These are phyloP conservation scores for Masnerella sp. DNA, from an alignment of 2,888 invertebrate species.

Conservation along the genomic window DNA sequence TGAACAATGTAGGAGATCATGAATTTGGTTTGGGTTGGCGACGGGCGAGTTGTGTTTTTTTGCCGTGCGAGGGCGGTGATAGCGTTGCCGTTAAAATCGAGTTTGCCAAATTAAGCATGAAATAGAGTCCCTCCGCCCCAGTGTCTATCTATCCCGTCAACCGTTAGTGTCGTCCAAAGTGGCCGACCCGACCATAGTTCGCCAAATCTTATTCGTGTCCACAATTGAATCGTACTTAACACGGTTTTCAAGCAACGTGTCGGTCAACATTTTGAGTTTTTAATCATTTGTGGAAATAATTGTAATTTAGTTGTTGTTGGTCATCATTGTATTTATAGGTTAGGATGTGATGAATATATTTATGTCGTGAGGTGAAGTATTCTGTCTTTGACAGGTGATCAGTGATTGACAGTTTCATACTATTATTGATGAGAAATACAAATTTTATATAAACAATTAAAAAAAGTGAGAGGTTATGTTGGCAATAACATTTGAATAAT, in stretches of 20 bases:
- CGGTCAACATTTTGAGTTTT: too few species aligned
- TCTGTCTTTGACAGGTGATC: too few species aligned
- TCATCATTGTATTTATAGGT: too few species aligned
- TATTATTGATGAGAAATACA: too few species aligned
- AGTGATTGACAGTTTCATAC: too few species aligned
- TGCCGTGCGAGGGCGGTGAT: slow-evolving; percentile 63
- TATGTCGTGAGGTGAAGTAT: too few species aligned
- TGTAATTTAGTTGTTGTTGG: too few species aligned
- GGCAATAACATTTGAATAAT: too few species aligned
- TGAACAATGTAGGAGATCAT: slow-evolving; percentile 25
- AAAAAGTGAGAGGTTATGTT: too few species aligned
- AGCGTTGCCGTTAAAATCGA: slow-evolving; percentile 71
- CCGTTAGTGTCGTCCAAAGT: slow-evolving; percentile 69
- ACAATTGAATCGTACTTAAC: slow-evolving; percentile 39
- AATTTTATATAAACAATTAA: too few species aligned
- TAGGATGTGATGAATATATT: too few species aligned
- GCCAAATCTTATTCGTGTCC: slow-evolving; percentile 54
- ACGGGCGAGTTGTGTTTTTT: slow-evolving; percentile 52
- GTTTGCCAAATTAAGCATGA: slow-evolving; percentile 78
- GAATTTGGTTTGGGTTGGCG: slow-evolving; percentile 12
- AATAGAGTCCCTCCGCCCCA: slow-evolving; percentile 77
- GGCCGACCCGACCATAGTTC: slow-evolving; percentile 58
- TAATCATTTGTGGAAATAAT: too few species aligned
- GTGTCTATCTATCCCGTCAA: slow-evolving; percentile 71
- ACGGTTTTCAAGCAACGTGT: slow-evolving; percentile 10